Evolutionary conservation across 2,113 vertebrate genomes (phyloP), one percentile per base, ranked within the genome.

Genomic region (Atrichornis clamosus): DNA sequence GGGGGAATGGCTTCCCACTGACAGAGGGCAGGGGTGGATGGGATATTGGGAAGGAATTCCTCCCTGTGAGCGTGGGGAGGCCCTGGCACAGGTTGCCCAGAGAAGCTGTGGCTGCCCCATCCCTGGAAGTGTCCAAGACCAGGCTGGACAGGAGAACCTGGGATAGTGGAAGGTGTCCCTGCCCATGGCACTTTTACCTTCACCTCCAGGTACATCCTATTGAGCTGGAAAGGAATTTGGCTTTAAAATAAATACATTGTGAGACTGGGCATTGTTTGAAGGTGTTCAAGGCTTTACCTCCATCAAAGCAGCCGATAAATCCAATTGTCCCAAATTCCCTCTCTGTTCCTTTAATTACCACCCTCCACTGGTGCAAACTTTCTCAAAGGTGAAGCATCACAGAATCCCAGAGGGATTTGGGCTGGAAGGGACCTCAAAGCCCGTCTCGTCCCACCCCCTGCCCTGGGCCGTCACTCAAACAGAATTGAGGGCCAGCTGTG

Each of bases 121-220:
- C 15, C 33, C 77, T 53, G 39, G 28, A 3, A 39, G 28, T 39
- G 30, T 10, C 20, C 16, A 4, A 60, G 28, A 13, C 16, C 62
- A 41, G 69, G 20, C 0, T 82, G 75, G 24, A 63, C 0, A 1
- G n/a, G 39, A 75, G 14, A 30, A 0, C 20, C 47, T 68, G 62
- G 24, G 20, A 14, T 1, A 18, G 26, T 47, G 41, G 14, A 4
- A 69, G 47, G 30, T 68, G 47, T 78, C 59, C 47, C 30, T 78
- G 39, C 20, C 21, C 1, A 1, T 26, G 11, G 21, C 22, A 10
- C 47, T 64, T 69, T 39, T 19, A 52, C 33, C 9, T 2, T 4
- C 13, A 39, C 67, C 33, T 83, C 46, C 60, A 72, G 30, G 59
- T 76, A 41, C 37, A 46, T 18, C 39, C 79, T 55, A 37, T 60